A percentile compares a stretch with the other conserved stretches of the same genome.
phyloP scores from a whole-genome alignment of 2,888 invertebrate genomes.

The Cartodere bifasciata region DNA sequence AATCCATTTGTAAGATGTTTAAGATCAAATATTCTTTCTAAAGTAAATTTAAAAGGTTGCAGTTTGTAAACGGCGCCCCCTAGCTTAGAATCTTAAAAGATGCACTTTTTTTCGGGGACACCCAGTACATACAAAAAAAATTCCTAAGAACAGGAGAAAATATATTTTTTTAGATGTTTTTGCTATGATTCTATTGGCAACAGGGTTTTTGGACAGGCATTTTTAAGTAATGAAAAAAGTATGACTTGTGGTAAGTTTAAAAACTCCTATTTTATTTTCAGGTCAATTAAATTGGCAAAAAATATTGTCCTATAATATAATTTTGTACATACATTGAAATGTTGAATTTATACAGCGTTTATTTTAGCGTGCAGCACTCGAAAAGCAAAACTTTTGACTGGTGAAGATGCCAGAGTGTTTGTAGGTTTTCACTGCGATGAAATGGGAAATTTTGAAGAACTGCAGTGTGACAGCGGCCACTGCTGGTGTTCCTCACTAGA shows the following conservation, averaged over 20 bases:
- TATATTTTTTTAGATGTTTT: constrained; percentile 41
- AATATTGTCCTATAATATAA: not conserved
- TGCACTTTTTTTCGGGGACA: too few species aligned
- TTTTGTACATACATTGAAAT: constrained; percentile 2
- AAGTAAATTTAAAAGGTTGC: too few species aligned
- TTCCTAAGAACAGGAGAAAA: too few species aligned
- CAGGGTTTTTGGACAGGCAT: constrained; percentile 54
- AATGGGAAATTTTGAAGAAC: constrained; percentile 51
- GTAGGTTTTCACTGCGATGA: constrained; percentile 51
- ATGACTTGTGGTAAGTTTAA: constrained; percentile 51
- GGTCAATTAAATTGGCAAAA: not conserved
- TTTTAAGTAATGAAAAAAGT: constrained; percentile 41
- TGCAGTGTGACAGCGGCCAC: constrained; percentile 53
- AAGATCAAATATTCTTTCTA: too few species aligned
- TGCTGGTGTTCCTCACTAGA: too few species aligned
- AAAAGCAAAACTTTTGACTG: constrained; percentile 40
- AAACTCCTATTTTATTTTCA: constrained; percentile 5
- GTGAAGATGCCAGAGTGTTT: constrained; percentile 27
- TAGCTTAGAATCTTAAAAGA: too few species aligned
- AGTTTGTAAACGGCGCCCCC: too few species aligned
- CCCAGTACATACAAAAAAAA: constrained; percentile 10
- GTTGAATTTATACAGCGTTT: not conserved
- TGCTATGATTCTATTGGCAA: constrained; percentile 46
- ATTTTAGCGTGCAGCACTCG: constrained; percentile 48
- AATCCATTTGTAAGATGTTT: too few species aligned